Base-by-base conservation (phyloP, 2,888 invertebrate species). In the Deilephila elpenor region DNA sequence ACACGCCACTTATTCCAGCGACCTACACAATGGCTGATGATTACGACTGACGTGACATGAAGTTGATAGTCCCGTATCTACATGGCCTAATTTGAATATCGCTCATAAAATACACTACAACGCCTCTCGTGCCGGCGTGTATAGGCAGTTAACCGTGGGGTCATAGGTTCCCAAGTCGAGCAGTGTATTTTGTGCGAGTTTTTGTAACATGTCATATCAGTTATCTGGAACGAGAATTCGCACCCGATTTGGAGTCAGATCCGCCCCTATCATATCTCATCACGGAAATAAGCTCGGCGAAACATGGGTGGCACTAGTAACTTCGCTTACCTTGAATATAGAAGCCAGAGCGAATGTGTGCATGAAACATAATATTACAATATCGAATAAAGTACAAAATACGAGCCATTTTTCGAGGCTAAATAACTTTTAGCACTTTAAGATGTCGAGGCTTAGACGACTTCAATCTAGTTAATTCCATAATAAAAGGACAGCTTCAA, bases 391-490 rank as follows among this genome's bases (percentile, higher is more conserved):
- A n/a, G 5, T 20, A 34, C 11, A 67, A 51, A 60, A 14, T 20
- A 5, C 25, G 51, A 51, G n/a, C 25, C 5, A 25, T 67, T 67
- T 64, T 64, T 25, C 17, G 20, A 51, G 44, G 51, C 25, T 25
- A 67, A 44, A 67, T 67, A 51, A 67, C 67, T 51, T 60, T 60
- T 51, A 67, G 67, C 67, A 51, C 51, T 20, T 56, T 56, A 56
- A 44, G 67, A 67, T 67, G 44, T 14, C 25, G 25, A 14, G 67
- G 67, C 44, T 67, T 67, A 67, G 64, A 25, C 51, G 44, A 51
- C 17, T 67, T 67, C 67, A 67, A 67, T 67, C 67, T 67, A 67
- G 44, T 67, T 67, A 67, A 67, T 67, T 51, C 67, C 25, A 51
- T 25, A 67, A 67, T 67, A 51, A 67, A 67, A 44, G 64, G 64